Evolutionary conservation across 2,113 vertebrate genomes (phyloP).

Genomic region (Muscicapa adusta): DNA sequence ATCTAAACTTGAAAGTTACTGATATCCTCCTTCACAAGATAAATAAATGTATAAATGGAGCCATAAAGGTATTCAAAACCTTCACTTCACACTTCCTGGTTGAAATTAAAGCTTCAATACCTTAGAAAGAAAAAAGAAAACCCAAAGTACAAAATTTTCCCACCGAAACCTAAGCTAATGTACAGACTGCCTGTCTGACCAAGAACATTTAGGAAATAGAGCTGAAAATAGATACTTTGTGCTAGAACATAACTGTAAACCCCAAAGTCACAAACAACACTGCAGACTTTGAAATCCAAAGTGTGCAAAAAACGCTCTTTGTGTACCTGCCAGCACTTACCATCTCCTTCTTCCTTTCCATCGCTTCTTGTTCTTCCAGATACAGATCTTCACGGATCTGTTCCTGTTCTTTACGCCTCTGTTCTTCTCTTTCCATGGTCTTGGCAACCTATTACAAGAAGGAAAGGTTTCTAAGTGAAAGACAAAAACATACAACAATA

Average conservation of each 20-base stretch:
- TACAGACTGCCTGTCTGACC: neutral
- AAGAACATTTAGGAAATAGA: neutral
- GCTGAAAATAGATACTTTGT: neutral
- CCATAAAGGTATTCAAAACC: neutral
- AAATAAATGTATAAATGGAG: neutral
- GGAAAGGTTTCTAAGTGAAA: neutral
- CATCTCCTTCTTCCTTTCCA: slow-evolving; percentile 71
- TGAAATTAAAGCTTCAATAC: neutral
- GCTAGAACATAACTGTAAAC: neutral
- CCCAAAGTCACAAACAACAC: neutral
- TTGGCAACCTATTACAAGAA: slow-evolving; percentile 70
- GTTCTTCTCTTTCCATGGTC: slow-evolving; percentile 74
- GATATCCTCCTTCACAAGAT: neutral
- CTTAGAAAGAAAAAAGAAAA: neutral
- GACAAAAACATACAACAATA: neutral
- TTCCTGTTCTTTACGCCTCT: slow-evolving; percentile 82
- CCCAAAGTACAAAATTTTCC: neutral
- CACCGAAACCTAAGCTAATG: neutral
- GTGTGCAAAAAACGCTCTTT: neutral
- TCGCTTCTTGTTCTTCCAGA: slow-evolving; percentile 82
- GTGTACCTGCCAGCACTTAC: slow-evolving; percentile 68
- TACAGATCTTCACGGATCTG: slow-evolving; percentile 81
- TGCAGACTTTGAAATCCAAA: neutral
- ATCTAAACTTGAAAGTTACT: neutral
- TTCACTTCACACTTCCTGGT: neutral